These are phyloP conservation scores for Habroteleia sp. DNA, from an alignment of 2,888 invertebrate genomes.

Conservation along the genomic window DNA sequence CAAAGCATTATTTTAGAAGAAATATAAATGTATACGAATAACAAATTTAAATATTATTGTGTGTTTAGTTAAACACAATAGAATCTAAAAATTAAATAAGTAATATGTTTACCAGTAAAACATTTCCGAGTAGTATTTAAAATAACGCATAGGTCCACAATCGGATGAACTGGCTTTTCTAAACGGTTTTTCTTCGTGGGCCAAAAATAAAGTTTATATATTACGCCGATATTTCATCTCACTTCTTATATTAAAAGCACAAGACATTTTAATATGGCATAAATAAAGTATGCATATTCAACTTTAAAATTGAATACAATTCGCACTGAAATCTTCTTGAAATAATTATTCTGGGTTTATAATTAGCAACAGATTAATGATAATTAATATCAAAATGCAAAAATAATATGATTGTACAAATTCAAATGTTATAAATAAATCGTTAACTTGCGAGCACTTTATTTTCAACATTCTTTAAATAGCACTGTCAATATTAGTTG, in stretches of 20 bases:
- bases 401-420: too few relatives aligned
- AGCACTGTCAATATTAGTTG: too few relatives aligned
- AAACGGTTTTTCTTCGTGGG: conserved; percentile 23
- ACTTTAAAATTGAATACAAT: background rate
- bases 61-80: too few relatives aligned
- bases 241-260: conserved; percentile 21
- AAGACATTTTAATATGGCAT: background rate
- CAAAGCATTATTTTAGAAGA: too few relatives aligned
- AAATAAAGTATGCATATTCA: background rate
- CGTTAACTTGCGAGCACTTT: background rate
- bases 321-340: too few relatives aligned
- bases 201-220: conserved; percentile 54
- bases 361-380: too few relatives aligned
- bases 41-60: too few relatives aligned
- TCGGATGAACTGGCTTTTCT: conserved; percentile 30
- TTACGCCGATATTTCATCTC: conserved; percentile 53
- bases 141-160: conserved; percentile 29
- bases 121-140: too few relatives aligned
- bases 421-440: background rate
- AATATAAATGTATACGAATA: too few relatives aligned
- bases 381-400: too few relatives aligned
- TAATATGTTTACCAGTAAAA: conserved; percentile 14
- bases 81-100: background rate
- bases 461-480: too few relatives aligned
- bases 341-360: background rate